Percentiles rank a stretch among this genome's conserved stretches.
These are phyloP conservation scores for Limnephilus auricula DNA, from an alignment of 2,888 invertebrate genomes.

Conservation along the genomic window DNA sequence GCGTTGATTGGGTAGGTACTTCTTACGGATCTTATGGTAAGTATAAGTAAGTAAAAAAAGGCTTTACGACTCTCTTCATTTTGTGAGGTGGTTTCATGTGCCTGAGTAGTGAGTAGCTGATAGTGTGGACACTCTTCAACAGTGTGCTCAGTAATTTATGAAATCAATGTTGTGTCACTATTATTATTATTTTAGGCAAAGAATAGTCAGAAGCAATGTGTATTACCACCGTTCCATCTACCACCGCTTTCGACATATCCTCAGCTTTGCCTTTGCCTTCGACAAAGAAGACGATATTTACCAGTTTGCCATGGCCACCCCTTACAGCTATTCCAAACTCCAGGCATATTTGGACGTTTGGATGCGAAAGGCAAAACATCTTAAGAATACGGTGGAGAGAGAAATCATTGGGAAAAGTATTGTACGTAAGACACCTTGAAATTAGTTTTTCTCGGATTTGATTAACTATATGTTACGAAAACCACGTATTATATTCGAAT, in stretches of 20 bases:
- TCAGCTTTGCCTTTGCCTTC: conserved; percentile 96
- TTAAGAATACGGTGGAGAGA: conserved; percentile 80
- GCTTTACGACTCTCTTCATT: not conserved
- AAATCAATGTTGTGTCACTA: not conserved
- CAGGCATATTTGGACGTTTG: conserved; percentile 88
- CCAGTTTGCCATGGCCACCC: conserved; percentile 95
- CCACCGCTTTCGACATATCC: conserved; percentile 93
- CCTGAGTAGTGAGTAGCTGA: too few relatives aligned
- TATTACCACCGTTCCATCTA: conserved; percentile 94
- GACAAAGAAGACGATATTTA: conserved; percentile 96
- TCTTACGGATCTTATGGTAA: not conserved
- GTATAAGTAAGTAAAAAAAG: too few relatives aligned
- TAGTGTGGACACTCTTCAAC: too few relatives aligned
- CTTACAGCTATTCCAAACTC: conserved; percentile 95
- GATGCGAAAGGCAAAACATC: conserved; percentile 81
- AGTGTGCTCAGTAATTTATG: not conserved
- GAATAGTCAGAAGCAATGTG: conserved; percentile 88
- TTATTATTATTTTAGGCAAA: conserved; percentile 78
- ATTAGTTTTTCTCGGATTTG: not conserved
- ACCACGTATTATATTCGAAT: too few relatives aligned
- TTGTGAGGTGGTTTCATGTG: not conserved
- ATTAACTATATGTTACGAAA: not conserved
- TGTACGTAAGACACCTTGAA: conserved; percentile 72
- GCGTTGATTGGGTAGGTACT: not conserved
- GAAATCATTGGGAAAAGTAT: conserved; percentile 83